A percentile compares a stretch with the other conserved stretches of the same genome.
phyloP scores from a whole-genome alignment of 1,140 invertebrate species.

The Aphaenogaster rudis region DNA sequence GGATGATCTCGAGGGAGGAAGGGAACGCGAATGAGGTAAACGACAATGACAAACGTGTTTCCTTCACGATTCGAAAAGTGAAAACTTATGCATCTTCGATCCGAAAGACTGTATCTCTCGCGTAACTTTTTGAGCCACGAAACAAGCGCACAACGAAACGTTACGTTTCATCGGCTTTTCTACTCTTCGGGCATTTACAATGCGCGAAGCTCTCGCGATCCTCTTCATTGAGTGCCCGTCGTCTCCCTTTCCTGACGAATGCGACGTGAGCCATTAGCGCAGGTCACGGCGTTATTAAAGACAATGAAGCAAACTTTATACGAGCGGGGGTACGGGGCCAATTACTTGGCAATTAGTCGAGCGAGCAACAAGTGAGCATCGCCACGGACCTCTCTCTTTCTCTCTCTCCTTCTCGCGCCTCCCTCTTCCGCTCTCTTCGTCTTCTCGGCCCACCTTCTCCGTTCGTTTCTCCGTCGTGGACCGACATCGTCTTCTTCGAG shows the following conservation, averaged over 20 bases:
- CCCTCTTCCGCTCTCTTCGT: constrained; percentile 67
- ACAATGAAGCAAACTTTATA: constrained; percentile 87
- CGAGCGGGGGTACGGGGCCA: constrained; percentile 81
- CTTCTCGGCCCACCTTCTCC: constrained; percentile 58
- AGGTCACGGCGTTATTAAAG: constrained; percentile 87
- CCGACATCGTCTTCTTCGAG: constrained; percentile 70
- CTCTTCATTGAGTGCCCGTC: constrained; percentile 59
- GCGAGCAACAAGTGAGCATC: constrained; percentile 86
- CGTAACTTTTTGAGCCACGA: background rate
- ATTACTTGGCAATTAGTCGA: constrained; percentile 87
- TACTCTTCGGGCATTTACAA: constrained; percentile 45
- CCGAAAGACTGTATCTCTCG: background rate
- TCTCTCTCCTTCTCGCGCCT: constrained; percentile 47
- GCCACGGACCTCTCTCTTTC: constrained; percentile 78
- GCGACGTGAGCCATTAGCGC: constrained; percentile 84
- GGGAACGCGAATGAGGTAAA: constrained; percentile 27
- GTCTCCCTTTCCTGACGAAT: constrained; percentile 72
- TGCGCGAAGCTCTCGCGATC: constrained; percentile 61
- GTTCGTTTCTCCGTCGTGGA: constrained; percentile 60
- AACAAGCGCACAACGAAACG: background rate
- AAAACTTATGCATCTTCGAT: background rate
- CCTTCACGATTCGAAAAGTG: constrained; percentile 34
- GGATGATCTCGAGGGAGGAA: constrained; percentile 34
- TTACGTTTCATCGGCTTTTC: constrained; percentile 57
- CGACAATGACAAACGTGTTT: constrained; percentile 47